Evolutionary conservation across 1,140 invertebrate genomes (phyloP).

Genomic region (Hirudo medicinalis): DNA sequence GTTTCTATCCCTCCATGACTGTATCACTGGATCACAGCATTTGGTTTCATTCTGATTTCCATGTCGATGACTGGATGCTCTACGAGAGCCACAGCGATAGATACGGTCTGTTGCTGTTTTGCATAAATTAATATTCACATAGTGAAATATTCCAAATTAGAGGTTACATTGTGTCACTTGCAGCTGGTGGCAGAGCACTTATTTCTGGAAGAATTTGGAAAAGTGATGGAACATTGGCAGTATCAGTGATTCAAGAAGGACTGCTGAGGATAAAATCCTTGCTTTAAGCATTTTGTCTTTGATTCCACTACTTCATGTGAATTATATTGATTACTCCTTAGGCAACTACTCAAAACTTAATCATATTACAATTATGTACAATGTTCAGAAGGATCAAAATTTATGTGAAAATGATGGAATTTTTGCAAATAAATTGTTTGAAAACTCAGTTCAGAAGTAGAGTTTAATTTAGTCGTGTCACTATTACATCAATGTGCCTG

Average conservation of each 20-base stretch:
- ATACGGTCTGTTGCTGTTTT: conserved; percentile 22
- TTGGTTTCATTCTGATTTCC: conserved; percentile 30
- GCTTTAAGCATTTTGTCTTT: not conserved
- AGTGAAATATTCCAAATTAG: not conserved
- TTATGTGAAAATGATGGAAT: too few species aligned
- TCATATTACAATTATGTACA: too few species aligned
- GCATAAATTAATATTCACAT: not conserved
- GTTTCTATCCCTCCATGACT: conserved; percentile 21
- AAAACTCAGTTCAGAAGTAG: too few species aligned
- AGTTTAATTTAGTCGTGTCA: too few species aligned
- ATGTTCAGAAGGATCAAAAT: too few species aligned
- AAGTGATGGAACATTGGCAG: conserved; percentile 30
- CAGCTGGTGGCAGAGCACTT: conserved; percentile 28
- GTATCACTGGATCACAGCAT: conserved; percentile 30
- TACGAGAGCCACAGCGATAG: conserved; percentile 29
- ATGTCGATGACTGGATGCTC: conserved; percentile 31
- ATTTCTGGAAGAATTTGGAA: conserved; percentile 31
- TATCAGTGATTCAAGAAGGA: conserved; percentile 32
- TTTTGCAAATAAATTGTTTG: too few species aligned
- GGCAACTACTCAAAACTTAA: too few species aligned
- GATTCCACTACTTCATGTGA: too few species aligned
- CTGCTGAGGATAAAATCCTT: conserved; percentile 1
- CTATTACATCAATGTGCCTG: too few species aligned
- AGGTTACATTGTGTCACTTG: not conserved
- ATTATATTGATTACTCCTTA: too few species aligned